Percentiles rank a stretch among this genome's conserved stretches.
phyloP scores from a whole-genome alignment of 2,888 invertebrate genomes.

The Lacanobia oleracea region DNA sequence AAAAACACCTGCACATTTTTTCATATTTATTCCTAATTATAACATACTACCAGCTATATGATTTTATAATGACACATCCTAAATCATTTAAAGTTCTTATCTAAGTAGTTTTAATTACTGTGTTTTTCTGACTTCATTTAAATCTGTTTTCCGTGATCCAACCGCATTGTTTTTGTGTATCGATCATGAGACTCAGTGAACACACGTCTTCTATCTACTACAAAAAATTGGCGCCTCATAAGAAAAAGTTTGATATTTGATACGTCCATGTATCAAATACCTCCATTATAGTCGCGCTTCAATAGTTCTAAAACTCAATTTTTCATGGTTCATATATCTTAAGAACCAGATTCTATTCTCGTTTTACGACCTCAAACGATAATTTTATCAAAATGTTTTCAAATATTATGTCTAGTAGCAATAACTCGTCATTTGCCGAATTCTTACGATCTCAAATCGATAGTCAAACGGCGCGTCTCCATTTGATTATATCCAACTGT shows the following conservation, averaged over 20 bases:
- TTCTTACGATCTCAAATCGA: constrained; percentile 54
- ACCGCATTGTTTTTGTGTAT: constrained; percentile 60
- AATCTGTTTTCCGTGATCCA: constrained; percentile 53
- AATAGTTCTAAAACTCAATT: constrained; percentile 79
- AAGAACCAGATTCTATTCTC: constrained; percentile 71
- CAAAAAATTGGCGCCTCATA: constrained; percentile 83
- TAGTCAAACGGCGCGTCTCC: constrained; percentile 43
- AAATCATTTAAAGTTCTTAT: background rate
- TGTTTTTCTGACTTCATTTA: constrained; percentile 28
- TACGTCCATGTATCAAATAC: constrained; percentile 76
- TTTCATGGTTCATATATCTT: constrained; percentile 80
- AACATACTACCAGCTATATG: background rate
- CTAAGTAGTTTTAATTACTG: constrained; percentile 18
- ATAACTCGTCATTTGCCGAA: constrained; percentile 66
- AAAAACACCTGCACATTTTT: constrained; percentile 16
- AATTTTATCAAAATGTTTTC: constrained; percentile 64
- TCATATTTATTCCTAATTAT: background rate
- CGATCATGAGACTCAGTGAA: constrained; percentile 61
- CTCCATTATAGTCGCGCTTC: constrained; percentile 76
- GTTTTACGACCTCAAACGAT: constrained; percentile 66
- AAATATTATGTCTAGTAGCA: constrained; percentile 67
- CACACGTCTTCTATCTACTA: constrained; percentile 51
- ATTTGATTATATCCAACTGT: constrained; percentile 59
- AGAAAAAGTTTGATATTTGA: constrained; percentile 77
- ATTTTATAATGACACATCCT: constrained; percentile 1